These are phyloP conservation scores for Pseudomyrmex gracilis DNA, from an alignment of 1,140 invertebrate genomes.

Conservation along the genomic window DNA sequence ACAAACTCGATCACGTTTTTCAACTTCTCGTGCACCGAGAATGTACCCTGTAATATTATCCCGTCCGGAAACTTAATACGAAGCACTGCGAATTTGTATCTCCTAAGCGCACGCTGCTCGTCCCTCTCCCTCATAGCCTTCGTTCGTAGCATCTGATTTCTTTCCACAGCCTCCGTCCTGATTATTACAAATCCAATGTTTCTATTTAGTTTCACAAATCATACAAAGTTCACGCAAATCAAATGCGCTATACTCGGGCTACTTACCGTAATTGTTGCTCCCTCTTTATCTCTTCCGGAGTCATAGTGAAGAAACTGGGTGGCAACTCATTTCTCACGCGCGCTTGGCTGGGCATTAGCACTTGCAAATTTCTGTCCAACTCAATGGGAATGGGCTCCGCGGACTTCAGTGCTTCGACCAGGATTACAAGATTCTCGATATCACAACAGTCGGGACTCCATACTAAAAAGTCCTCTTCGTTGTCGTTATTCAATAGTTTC, in stretches of 20 bases:
- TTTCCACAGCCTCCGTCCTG: slow-evolving; percentile 92
- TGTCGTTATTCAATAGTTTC: slow-evolving; percentile 86
- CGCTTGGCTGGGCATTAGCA: slow-evolving; percentile 92
- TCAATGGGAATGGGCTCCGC: slow-evolving; percentile 93
- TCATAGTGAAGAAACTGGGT: slow-evolving; percentile 92
- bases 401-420: slow-evolving; percentile 91
- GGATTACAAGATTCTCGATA: slow-evolving; percentile 85
- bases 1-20: slow-evolving; percentile 90
- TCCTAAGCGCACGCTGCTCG: slow-evolving; percentile 90
- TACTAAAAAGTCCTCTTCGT: slow-evolving; percentile 88
- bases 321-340: slow-evolving; percentile 90
- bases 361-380: slow-evolving; percentile 93
- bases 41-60: slow-evolving; percentile 94
- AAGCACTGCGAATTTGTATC: slow-evolving; percentile 94
- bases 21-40: slow-evolving; percentile 92
- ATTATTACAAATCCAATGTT: slow-evolving; percentile 63
- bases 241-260: too few species aligned
- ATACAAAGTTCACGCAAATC: too few species aligned
- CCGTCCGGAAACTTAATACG: slow-evolving; percentile 95
- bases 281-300: slow-evolving; percentile 92
- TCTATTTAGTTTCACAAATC: background rate
- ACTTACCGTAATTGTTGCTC: slow-evolving; percentile 93
- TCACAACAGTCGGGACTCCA: slow-evolving; percentile 86
- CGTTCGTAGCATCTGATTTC: slow-evolving; percentile 92
- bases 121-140: slow-evolving; percentile 97